A percentile compares a stretch with the other conserved stretches of the same genome.
phyloP scores from a whole-genome alignment of 2,797 vertebrate genomes.

The Simalia tracyae region DNA sequence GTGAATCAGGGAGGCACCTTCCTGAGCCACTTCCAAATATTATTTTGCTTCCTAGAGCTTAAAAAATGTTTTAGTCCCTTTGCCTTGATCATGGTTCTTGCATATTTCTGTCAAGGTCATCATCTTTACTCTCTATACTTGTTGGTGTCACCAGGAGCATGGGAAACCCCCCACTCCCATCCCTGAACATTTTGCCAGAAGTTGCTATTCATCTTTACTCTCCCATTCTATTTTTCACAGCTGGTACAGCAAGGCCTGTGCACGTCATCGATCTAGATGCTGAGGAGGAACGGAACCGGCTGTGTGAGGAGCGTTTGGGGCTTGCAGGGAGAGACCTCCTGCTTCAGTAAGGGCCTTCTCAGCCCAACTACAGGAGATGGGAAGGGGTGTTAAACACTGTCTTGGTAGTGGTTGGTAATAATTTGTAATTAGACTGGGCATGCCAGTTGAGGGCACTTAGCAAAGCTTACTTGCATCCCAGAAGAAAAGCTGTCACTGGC shows the following conservation, averaged over 20 bases:
- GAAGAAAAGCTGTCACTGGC: neutral
- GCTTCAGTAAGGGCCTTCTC: constrained; percentile 80
- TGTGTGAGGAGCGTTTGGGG: constrained; percentile 88
- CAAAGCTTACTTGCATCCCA: neutral
- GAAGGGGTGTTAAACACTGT: neutral
- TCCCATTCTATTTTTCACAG: constrained; percentile 42
- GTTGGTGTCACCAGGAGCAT: neutral
- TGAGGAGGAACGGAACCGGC: constrained; percentile 87
- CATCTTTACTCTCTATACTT: neutral
- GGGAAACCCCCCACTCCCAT: neutral
- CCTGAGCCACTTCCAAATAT: neutral
- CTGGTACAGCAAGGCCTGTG: constrained; percentile 75
- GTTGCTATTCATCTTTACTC: neutral
- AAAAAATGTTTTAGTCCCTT: neutral
- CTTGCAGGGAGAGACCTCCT: constrained; percentile 85
- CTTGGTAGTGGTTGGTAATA: neutral
- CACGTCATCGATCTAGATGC: constrained; percentile 82
- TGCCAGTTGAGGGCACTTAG: neutral
- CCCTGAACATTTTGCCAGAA: neutral
- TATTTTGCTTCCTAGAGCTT: neutral
- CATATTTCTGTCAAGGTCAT: neutral
- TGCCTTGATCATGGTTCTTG: neutral
- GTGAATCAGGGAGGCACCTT: neutral
- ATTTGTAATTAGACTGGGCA: neutral
- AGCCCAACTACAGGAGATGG: neutral